Evolutionary conservation across 2,888 invertebrate genomes (phyloP), one percentile per base, ranked within the genome.

Genomic region (Girardia tigrina): DNA sequence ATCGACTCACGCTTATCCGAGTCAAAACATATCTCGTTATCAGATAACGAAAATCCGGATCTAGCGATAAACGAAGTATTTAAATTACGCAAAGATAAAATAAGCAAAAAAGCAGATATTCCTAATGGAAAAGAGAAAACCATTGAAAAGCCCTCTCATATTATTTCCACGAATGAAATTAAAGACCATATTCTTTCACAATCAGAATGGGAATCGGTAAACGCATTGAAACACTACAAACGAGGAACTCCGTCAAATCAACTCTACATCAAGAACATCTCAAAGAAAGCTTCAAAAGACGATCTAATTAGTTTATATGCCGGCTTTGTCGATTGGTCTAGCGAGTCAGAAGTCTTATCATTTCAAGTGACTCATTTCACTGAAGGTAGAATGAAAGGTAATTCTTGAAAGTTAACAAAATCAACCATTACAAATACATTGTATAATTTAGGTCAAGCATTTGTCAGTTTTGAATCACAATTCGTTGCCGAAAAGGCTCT

Each of bases 321-420:
- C 2, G 56, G 56, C n/a, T 56, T 56, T 56, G 56, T 56, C 23
- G 56, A 56, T 56, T 56, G 56, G 56, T 56, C 56, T 12, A 56
- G 23, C 4, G 2, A 4, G 23, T 12, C 56, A 20, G 56, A 56
- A 56, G 23, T 56, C 56, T n/a, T 23, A 12, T n/a, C 56, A 8
- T 56, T 56, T n/a, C 56, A 56, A 56, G n/a, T 56, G 4, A 56
- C n/a, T 56, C 23, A 56, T 16, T 56, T 56, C n/a, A 56, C 56
- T n/a, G 56, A 56, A 56, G 56, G 56, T 2, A 56, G 56, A 56
- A 56, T 56, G 56, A 56, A 56, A 56, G 56, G 56, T 56, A n/a
- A 56, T 2, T 2, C 4, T 56, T n/a, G 23, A 6, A 8, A 36
- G 16, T 12, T 20, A 4, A 12, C 23, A 20, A 2, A 56, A 12